Conservation (phyloP, 2,797 vertebrate genomes). For the Oreochromis mossambicus region DNA sequence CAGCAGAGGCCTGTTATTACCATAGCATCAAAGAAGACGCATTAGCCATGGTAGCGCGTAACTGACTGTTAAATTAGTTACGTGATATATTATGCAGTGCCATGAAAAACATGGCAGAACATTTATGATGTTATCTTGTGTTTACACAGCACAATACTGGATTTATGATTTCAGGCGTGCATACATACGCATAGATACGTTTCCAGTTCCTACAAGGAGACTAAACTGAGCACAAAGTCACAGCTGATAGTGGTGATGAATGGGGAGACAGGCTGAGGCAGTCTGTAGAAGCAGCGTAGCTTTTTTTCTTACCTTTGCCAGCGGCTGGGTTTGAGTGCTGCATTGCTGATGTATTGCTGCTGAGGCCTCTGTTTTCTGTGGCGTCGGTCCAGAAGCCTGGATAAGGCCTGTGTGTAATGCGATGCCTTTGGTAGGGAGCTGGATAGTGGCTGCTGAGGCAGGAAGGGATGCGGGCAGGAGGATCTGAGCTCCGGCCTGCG, state of each 20-base stretch:
- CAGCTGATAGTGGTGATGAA: conserved; percentile 12
- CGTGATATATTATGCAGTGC: not conserved
- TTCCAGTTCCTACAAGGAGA: not conserved
- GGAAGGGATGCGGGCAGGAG: conserved; percentile 81
- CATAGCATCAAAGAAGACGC: conserved; percentile 19
- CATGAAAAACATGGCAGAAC: conserved; percentile 19
- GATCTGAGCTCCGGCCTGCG: conserved; percentile 77
- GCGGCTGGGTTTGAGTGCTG: conserved; percentile 71
- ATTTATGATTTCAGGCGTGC: conserved; percentile 1
- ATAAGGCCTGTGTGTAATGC: conserved; percentile 74
- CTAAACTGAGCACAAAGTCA: not conserved
- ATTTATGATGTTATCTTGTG: not conserved
- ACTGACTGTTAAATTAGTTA: conserved; percentile 18
- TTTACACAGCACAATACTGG: not conserved
- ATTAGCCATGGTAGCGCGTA: conserved; percentile 18
- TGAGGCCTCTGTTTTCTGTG: conserved; percentile 74
- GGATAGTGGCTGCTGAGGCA: conserved; percentile 65
- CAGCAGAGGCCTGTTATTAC: conserved; percentile 49
- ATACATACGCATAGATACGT: not conserved
- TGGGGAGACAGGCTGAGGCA: not conserved
- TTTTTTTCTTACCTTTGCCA: conserved; percentile 81
- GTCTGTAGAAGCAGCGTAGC: not conserved
- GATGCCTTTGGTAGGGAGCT: conserved; percentile 77
- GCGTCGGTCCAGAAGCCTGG: conserved; percentile 73
- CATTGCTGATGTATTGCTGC: conserved; percentile 70